Base-by-base conservation (phyloP, 2,113 vertebrate genomes). In the Fregetta grallaria region DNA sequence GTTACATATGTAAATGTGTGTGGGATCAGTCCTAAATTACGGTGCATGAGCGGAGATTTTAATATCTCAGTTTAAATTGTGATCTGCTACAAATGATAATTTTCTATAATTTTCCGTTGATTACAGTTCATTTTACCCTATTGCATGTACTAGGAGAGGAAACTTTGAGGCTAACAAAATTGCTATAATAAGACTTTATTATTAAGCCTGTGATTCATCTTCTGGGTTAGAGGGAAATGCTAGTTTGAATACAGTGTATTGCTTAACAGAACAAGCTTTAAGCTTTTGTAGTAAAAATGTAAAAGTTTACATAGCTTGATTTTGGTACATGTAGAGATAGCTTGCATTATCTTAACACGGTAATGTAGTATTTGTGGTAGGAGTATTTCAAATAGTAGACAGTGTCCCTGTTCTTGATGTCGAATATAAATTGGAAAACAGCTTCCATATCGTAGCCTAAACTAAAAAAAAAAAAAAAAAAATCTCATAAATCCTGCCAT, bases 151-250 rank as follows among this genome's bases (percentile, higher is more conserved):
- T 76, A 90, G 67, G 66, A 88, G 80, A 73, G n/a, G 87, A 94
- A 92, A 89, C 53, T 81, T 78, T 53, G 86, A 91, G 62, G 65
- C 49, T 89, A 68, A 40, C 55, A 84, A 77, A 95, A 88, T 87
- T 95, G 84, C 77, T 94, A 17, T 91, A 84, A 78, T 78, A 89
- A 76, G 52, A 21, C 27, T 89, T 88, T 68, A 50, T 94, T 91
- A 62, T 71, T 93, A 91, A 90, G 74, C 58, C 58, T 76, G 42
- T 94, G 94, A 96, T 89, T 95, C 80, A 88, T 89, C 70, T 55
- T 88, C 49, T 82, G 49, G 66, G 27, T 72, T 86, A 90, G 73
- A 85, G 58, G 62, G 84, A 91, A 89, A 66, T 50, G n/a, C 45
- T 90, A 34, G 2, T 92, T 94, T 91, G 56, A 40, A 2, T 78